Percentiles rank a stretch among this genome's conserved stretches.
phyloP scores from a whole-genome alignment of 2,113 vertebrate species.

The Pseudorasbora parva region DNA sequence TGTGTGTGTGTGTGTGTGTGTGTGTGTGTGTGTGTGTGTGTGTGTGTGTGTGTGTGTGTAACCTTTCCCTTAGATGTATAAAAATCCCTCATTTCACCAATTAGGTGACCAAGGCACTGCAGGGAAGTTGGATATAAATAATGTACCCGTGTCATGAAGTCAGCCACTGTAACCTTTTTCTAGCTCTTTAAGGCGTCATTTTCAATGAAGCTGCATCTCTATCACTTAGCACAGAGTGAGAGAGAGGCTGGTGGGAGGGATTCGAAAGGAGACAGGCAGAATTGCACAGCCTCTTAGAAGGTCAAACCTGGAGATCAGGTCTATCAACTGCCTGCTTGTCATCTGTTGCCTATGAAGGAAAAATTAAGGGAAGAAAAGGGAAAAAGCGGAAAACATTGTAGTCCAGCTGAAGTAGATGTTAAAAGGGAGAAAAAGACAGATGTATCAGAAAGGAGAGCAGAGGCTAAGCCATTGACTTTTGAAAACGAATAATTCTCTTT shows the following conservation, averaged over 20 bases:
- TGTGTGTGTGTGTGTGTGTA: constrained; percentile 27
- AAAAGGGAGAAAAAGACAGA: constrained; percentile 42
- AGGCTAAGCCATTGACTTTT: not conserved
- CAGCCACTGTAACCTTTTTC: constrained; percentile 64
- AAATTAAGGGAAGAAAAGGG: constrained; percentile 36
- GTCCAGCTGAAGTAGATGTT: constrained; percentile 51
- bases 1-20: constrained; percentile 34
- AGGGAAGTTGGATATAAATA: constrained; percentile 60
- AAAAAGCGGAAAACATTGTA: constrained; percentile 34
- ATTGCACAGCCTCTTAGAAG: constrained; percentile 52
- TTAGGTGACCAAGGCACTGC: constrained; percentile 52
- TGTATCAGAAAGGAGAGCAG: not conserved
- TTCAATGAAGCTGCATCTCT: constrained; percentile 65
- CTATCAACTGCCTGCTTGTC: constrained; percentile 47
- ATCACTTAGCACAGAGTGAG: constrained; percentile 59
- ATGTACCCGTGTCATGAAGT: constrained; percentile 60
- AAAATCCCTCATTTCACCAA: constrained; percentile 56
- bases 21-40: constrained; percentile 29
- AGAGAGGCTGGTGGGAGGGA: constrained; percentile 17
- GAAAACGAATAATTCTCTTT: too few species aligned
- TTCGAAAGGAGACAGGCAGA: constrained; percentile 1
- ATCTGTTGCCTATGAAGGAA: constrained; percentile 39
- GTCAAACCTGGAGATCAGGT: constrained; percentile 58
- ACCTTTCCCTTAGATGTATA: constrained; percentile 39
- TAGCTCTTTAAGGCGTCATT: constrained; percentile 66